Percentiles rank a stretch among this genome's conserved stretches.
Evolutionary conservation across 1,140 invertebrate species (phyloP).

Genomic region (Cherax quadricarinatus): DNA sequence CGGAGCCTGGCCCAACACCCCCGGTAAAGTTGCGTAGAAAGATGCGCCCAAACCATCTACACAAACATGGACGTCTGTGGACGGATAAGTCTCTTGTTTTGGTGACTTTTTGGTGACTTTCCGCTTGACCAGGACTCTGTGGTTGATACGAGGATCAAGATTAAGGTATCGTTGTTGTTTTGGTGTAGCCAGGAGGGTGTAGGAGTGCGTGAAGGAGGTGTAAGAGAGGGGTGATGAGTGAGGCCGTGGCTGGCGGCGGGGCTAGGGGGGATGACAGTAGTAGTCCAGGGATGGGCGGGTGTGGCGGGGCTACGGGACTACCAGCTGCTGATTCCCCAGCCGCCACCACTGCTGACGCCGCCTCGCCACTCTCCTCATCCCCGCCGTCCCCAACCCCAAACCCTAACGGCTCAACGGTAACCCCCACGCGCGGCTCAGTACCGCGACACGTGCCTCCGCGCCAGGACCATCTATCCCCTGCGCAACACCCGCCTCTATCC

Average conservation of each 20-base stretch:
- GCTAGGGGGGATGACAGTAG: conserved; percentile 55
- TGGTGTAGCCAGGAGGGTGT: conserved; percentile 58
- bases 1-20: conserved; percentile 57
- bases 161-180: conserved; percentile 55
- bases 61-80: conserved; percentile 72
- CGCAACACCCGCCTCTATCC: conserved; percentile 67
- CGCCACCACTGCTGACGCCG: conserved; percentile 65
- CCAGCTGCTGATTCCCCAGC: conserved; percentile 69
- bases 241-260: conserved; percentile 66
- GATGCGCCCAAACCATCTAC: conserved; percentile 59
- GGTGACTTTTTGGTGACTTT: conserved; percentile 61
- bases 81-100: conserved; percentile 63
- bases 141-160: conserved; percentile 53
- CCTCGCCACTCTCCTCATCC: conserved; percentile 65
- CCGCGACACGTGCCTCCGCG: conserved; percentile 73
- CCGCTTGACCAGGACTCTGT: conserved; percentile 44
- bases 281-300: conserved; percentile 65
- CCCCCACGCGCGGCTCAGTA: conserved; percentile 68
- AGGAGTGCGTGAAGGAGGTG: conserved; percentile 34
- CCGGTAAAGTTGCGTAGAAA: conserved; percentile 61
- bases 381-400: conserved; percentile 69
- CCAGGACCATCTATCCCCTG: conserved; percentile 65
- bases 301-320: conserved; percentile 60
- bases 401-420: conserved; percentile 44
- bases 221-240: conserved; percentile 69